phyloP scores from a whole-genome alignment of 2,888 invertebrate species.

The Sphecodes monilicornis region DNA sequence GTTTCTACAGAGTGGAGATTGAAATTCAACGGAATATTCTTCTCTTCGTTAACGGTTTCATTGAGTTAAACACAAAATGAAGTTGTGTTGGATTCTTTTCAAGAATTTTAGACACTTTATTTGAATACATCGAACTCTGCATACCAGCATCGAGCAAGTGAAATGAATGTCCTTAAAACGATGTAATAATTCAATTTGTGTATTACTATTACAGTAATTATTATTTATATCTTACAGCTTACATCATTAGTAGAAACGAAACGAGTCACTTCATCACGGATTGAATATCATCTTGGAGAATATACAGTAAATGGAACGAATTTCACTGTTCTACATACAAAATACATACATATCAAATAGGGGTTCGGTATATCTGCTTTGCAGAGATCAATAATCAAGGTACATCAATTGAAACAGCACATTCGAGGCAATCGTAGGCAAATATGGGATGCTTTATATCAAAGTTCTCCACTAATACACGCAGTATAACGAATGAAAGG shows the following conservation, averaged over 20 bases:
- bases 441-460: conserved; percentile 31
- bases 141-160: background rate
- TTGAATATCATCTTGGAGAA: background rate
- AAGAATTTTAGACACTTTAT: background rate
- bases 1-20: background rate
- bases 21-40: background rate
- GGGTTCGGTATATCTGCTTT: conserved; percentile 15
- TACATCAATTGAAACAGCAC: conserved; percentile 22
- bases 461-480: conserved; percentile 7
- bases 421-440: conserved; percentile 15
- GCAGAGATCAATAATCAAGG: conserved; percentile 30
- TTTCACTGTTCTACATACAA: background rate
- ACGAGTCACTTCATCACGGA: no score
- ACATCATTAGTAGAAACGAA: background rate
- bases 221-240: background rate
- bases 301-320: background rate
- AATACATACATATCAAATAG: conserved; percentile 28
- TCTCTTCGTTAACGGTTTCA: background rate
- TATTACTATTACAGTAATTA: background rate
- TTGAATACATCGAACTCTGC: background rate
- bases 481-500: conserved; percentile 1
- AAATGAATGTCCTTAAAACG: background rate
- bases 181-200: background rate
- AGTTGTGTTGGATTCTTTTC: background rate
- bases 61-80: background rate